Conservation (phyloP, 2,113 vertebrate species). For the Alethe diademata region DNA sequence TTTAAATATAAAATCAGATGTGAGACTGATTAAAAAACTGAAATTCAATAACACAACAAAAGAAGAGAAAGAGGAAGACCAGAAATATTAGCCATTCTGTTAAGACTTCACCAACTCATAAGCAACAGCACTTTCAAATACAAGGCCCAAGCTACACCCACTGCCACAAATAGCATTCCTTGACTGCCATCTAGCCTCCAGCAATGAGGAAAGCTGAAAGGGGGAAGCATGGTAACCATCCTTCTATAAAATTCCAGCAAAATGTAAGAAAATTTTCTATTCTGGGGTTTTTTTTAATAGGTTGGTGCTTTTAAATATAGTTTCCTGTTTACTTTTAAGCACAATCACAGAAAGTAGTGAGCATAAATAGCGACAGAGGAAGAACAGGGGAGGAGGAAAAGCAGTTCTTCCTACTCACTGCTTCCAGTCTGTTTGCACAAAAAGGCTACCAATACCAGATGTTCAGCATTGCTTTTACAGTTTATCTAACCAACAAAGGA, state of each 20-base stretch:
- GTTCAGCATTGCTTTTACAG: neutral
- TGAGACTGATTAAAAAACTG: neutral
- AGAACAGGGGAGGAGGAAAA: neutral
- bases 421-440: neutral
- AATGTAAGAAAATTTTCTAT: neutral
- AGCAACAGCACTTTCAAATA: neutral
- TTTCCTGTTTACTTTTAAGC: neutral
- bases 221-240: neutral
- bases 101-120: neutral
- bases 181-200: conserved; percentile 41
- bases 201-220: neutral
- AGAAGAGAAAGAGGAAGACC: neutral
- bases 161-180: neutral
- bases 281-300: neutral
- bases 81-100: neutral
- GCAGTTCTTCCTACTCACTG: neutral
- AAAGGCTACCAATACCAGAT: neutral
- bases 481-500: neutral
- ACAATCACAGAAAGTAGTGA: neutral
- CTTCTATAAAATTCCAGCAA: neutral
- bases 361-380: neutral
- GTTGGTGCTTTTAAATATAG: neutral
- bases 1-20: neutral
- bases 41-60: neutral
- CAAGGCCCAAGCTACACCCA: neutral